Conservation (phyloP, 2,888 invertebrate genomes). For the Lasioglossum figueresi region DNA sequence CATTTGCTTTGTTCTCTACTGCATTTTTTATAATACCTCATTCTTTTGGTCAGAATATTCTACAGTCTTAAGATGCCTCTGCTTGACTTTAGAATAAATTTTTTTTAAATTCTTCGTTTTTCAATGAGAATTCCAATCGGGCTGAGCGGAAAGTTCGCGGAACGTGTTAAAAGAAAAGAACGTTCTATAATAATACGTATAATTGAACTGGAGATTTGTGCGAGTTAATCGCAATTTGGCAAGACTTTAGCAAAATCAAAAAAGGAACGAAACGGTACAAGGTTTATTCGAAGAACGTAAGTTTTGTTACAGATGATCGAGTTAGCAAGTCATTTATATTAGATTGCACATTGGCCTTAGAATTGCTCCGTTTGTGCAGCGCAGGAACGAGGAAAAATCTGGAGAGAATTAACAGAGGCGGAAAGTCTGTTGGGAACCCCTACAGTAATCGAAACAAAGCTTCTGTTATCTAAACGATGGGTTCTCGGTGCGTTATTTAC, state of each 20-base stretch:
- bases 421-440: constrained; percentile 42
- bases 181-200: too few relatives aligned
- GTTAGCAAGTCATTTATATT: not conserved
- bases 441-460: constrained; percentile 56
- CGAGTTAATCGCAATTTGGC: too few relatives aligned
- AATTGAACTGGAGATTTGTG: too few relatives aligned
- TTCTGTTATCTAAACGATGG: constrained; percentile 51
- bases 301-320: not conserved
- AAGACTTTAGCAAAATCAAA: not conserved
- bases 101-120: too few relatives aligned
- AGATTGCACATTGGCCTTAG: not conserved
- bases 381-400: constrained; percentile 17
- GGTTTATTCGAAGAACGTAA: not conserved
- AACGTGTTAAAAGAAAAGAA: too few relatives aligned
- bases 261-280: not conserved
- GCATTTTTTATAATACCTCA: too few relatives aligned
- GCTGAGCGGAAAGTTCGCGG: too few relatives aligned
- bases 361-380: not conserved
- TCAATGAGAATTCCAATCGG: too few relatives aligned
- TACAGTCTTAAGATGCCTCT: too few relatives aligned
- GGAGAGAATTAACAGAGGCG: constrained; percentile 26
- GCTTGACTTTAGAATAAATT: too few relatives aligned
- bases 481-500: constrained; percentile 56
- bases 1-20: too few relatives aligned
- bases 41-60: too few relatives aligned